Evolutionary conservation across 2,888 invertebrate genomes (phyloP), one percentile per base, ranked within the genome.

Genomic region (Adela reaumurella): DNA sequence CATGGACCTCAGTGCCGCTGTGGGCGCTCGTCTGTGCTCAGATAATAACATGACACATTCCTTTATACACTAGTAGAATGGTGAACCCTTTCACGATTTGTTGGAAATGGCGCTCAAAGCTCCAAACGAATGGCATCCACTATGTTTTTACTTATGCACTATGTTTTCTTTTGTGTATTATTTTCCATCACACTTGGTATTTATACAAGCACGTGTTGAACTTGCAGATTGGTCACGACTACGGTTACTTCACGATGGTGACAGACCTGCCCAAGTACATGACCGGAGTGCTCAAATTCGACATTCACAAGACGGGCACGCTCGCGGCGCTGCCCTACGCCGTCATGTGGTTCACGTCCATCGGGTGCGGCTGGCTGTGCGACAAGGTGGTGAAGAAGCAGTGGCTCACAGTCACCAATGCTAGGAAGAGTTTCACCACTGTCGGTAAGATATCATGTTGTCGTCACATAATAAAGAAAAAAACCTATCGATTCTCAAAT

Each of bases 21-120:
- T 86, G 89, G 83, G 90, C 90, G 0, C 63, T 91, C n/a, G 84
- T 90, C 11, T 83, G 82, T 46, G 90, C 90, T 53, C 89, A 89
- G 74, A 79, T 81, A 61, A 24, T n/a, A n/a, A n/a, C n/a, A n/a
- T n/a, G n/a, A n/a, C n/a, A n/a, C 62, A 90, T 89, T 54, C 83
- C 85, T n/a, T n/a, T n/a, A n/a, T n/a, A n/a, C n/a, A n/a, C n/a
- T n/a, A n/a, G n/a, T n/a, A n/a, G n/a, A n/a, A n/a, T n/a, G n/a
- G n/a, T n/a, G n/a, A n/a, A n/a, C n/a, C n/a, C n/a, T n/a, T n/a
- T n/a, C n/a, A n/a, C n/a, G n/a, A n/a, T n/a, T n/a, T n/a, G n/a
- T n/a, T n/a, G n/a, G n/a, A n/a, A n/a, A n/a, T n/a, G n/a, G n/a
- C n/a, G n/a, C n/a, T n/a, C n/a, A n/a, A n/a, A n/a, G n/a, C n/a